Evolutionary conservation across 2,113 vertebrate genomes (phyloP).

Genomic region (Amphilophus citrinellus): DNA sequence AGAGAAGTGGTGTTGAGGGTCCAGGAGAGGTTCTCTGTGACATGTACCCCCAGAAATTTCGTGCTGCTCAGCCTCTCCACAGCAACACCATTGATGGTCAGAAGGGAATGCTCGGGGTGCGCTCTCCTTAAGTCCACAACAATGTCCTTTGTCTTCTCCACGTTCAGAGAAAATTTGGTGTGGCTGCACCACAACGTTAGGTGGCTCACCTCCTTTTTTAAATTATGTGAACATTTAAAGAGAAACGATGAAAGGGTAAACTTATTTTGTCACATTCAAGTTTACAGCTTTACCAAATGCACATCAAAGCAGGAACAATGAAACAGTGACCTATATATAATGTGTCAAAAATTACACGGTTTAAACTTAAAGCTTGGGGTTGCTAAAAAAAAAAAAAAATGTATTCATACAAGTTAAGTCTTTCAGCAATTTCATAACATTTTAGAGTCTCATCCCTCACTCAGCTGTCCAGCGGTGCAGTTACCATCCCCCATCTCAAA

Average conservation of each 20-base stretch:
- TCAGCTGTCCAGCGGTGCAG: background rate
- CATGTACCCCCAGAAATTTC: too few relatives aligned
- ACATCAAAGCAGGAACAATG: background rate
- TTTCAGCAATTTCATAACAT: background rate
- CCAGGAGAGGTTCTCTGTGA: too few relatives aligned
- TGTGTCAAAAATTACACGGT: background rate
- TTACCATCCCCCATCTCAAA: conserved; percentile 58
- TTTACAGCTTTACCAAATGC: background rate
- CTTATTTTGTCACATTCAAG: background rate
- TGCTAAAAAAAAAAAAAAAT: background rate
- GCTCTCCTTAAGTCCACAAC: too few relatives aligned
- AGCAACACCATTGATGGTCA: too few relatives aligned
- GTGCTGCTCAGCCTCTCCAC: too few relatives aligned
- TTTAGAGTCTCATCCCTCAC: background rate
- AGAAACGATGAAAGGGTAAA: background rate
- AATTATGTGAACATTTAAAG: background rate
- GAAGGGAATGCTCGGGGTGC: too few relatives aligned
- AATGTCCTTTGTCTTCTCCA: too few relatives aligned
- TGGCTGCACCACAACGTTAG: too few relatives aligned
- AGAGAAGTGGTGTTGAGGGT: too few relatives aligned
- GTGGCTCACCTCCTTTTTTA: background rate
- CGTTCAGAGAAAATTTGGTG: too few relatives aligned
- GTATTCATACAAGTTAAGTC: background rate
- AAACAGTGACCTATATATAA: conserved; percentile 9
- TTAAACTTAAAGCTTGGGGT: background rate